Evolutionary conservation across 1,140 invertebrate species (phyloP), one percentile per base, ranked within the genome.

Genomic region (Amphibalanus amphitrite): DNA sequence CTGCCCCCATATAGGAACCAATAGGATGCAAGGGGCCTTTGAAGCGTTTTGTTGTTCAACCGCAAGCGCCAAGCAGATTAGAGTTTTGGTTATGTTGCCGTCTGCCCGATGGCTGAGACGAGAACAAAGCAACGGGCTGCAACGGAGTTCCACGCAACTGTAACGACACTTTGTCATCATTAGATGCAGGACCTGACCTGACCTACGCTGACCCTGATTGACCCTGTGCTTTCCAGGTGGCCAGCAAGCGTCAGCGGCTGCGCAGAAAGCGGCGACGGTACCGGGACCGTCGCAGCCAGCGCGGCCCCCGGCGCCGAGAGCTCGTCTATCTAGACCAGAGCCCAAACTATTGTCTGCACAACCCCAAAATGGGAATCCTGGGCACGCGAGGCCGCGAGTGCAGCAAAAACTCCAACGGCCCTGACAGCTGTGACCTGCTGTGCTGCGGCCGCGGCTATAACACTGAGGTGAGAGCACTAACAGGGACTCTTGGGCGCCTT

Each of bases 281-380:
- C 28, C 65, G 65, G 10, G 65, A 25, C 28, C 65, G 65, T 1
- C 65, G 65, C 65, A 67, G 65, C n/a, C n/a, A 28, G 26, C 65
- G 20, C 8, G n/a, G 10, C 3, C 65, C 65, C 3, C 3, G 20
- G 65, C 23, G 23, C 8, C 15, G 65, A 17, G 65, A 26, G 65
- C 84, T 98, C 69, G 92, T 98, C 29, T 98, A 95, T 79, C 83
- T 93, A 76, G 92, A 96, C 78, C 84, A 88, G 10, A 96, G 93
- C 67, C 95, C 95, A 3, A 88, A 90, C 67, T 97, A 95, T 80
- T 98, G 95, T 82, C 89, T 92, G 76, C 87, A 88, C 77, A 93
- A 96, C 79, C 82, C 88, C 0, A 86, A 88, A 71, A 84, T 94
- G 33, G 93, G 94, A 92, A 26, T 88, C 70, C 76, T 84, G 6